Base-by-base conservation (phyloP, 2,888 invertebrate species). In the Agrotis ipsilon region DNA sequence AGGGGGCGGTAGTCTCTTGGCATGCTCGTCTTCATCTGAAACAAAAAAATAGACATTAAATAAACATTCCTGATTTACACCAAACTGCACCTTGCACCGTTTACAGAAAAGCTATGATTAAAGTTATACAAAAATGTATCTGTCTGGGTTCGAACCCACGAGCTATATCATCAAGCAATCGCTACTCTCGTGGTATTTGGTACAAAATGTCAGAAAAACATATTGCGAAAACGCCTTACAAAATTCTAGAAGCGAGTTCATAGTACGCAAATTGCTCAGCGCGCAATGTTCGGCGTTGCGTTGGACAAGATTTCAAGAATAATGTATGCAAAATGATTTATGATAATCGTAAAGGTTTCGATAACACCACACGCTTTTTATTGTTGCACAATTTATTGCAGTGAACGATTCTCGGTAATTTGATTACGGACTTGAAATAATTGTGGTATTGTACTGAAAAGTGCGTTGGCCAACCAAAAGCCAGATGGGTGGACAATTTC, bases 21-120 rank as follows among this genome's bases (percentile, higher is more conserved):
- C 97, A 76, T 97, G 96, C 92, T 97, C 97, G 79, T 97, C 96
- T 88, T 96, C 97, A 93, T 97, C 97, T 97, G 96, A 68, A 95
- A 94, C 91, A 92, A 92, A 71, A 13, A 52, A 80, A 70, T 81
- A 74, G 18, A 39, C 7, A 67, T 54, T 68, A 45, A 63, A 65
- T 58, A 70, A 6, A 60, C 24, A 62, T 39, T 16, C 9, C 11
- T 39, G 39, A 39, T 11, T 5, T 11, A 9, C 39, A 39, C 9
- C 11, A 11, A 39, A 39, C 39, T 39, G 39, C 39, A 39, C 5
- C 9, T 39, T 39, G 4, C 11, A 11, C 5, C 4, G 39, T 39
- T 24, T 24, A 24, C 24, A 24, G 24, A 24, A 24, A 24, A 24
- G 24, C 24, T 24, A 3, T 24, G 24, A 24, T 24, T 24, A 24